Evolutionary conservation across 1,140 invertebrate genomes (phyloP), one percentile per base, ranked within the genome.

Genomic region (Cotesia chilonis): DNA sequence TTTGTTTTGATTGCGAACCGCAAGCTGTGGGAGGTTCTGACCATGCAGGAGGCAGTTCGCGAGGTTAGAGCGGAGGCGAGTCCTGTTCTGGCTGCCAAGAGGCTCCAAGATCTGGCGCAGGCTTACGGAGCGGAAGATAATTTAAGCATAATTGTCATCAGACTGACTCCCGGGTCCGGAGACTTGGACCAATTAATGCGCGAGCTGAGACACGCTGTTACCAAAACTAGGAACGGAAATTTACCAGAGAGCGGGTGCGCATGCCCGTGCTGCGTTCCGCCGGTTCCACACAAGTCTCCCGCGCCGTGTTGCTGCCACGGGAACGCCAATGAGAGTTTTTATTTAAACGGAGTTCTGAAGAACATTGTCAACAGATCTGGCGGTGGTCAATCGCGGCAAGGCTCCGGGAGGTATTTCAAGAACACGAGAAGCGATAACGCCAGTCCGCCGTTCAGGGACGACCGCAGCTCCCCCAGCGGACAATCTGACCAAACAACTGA

Each of bases 111-210:
- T 84, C 85, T 95, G 38, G 93, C 93, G 2, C 94, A 95, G 83
- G 92, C 93, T 76, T 94, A 95, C 80, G 93, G 93, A 0, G 92
- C 92, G 4, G 92, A 93, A 77, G 92, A 94, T 69, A 95, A 94
- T 83, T 80, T 95, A 1, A 95, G 93, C 71, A 89, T 95, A 14
- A 89, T 95, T 17, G 91, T 95, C 0, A 87, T 95, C 4, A 86
- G 92, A 68, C 90, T 95, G 73, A 90, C 90, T 69, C 83, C 89
- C 5, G 88, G 89, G 20, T 78, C 80, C 35, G 89, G 77, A 0
- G 91, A 93, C 78, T 89, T 93, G 4, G 92, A 94, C 82, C 85
- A 92, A 57, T 81, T 94, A n/a, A 94, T 94, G 89, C 87, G 90
- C 63, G 94, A 94, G 78, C 84, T 94, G 2, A 88, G 92, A 54